phyloP scores from a whole-genome alignment of 2,113 vertebrate species.

The Rutilus rutilus region DNA sequence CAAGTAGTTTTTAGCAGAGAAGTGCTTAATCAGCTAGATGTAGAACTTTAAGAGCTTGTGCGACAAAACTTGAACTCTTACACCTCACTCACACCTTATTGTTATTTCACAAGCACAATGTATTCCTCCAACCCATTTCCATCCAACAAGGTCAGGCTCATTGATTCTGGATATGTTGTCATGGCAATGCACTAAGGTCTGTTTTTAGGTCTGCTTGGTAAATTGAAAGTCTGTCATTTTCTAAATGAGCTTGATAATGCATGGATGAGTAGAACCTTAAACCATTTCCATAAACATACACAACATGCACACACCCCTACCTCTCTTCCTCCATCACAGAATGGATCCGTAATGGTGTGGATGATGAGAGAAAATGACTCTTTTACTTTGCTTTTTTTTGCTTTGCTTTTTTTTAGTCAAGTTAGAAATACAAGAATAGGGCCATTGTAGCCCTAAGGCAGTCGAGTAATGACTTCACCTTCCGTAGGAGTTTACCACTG shows the following conservation, averaged over 20 bases:
- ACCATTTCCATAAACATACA: conserved; percentile 37
- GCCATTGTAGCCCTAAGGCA: conserved; percentile 9
- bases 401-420: conserved; percentile 24
- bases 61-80: conserved; percentile 21
- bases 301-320: neutral
- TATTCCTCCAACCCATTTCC: neutral
- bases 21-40: neutral
- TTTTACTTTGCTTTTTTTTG: conserved; percentile 12
- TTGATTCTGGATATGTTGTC: conserved; percentile 37
- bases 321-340: conserved; percentile 13
- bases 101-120: conserved; percentile 6
- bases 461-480: conserved; percentile 51
- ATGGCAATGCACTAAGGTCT: conserved; percentile 41
- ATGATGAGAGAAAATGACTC: conserved; percentile 18
- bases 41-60: neutral
- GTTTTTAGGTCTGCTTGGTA: conserved; percentile 36
- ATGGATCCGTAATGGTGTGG: conserved; percentile 4
- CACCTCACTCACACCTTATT: neutral
- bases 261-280: conserved; percentile 30
- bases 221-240: conserved; percentile 35
- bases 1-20: neutral
- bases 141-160: conserved; percentile 44
- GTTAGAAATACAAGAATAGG: conserved; percentile 36
- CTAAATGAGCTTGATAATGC: conserved; percentile 28
- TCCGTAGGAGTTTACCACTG: conserved; percentile 24